Conservation (phyloP, 2,888 invertebrate species). For the Oligia strigilis region DNA sequence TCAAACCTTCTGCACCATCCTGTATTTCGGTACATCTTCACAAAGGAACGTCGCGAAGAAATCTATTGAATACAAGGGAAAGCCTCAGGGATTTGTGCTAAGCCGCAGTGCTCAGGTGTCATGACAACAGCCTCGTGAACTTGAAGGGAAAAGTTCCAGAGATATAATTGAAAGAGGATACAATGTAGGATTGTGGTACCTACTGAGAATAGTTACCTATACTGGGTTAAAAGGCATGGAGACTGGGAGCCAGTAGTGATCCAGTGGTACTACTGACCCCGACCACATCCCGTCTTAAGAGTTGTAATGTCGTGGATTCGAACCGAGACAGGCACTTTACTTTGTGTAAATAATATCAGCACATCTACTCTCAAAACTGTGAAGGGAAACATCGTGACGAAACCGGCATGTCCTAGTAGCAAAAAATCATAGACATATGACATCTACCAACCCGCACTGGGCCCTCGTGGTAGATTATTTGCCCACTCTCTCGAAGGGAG, state of each 20-base stretch:
- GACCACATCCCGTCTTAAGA: no score
- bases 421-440: no score
- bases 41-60: conserved; percentile 33
- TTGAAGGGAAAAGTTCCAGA: conserved; percentile 18
- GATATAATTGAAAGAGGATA: conserved; percentile 19
- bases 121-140: conserved; percentile 28
- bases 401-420: no score
- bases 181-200: neutral
- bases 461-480: no score
- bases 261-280: no score
- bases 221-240: neutral
- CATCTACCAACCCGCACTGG: no score
- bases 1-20: conserved; percentile 4
- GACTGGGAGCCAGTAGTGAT: neutral
- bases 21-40: neutral
- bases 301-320: no score
- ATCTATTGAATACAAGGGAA: conserved; percentile 44
- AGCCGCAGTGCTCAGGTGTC: conserved; percentile 56
- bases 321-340: no score
- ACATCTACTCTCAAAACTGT: no score
- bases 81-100: conserved; percentile 47
- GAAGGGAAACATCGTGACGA: no score
- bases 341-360: no score
- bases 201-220: neutral
- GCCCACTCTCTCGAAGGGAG: no score